These are phyloP conservation scores for Melipona beecheii DNA, from an alignment of 2,888 invertebrate species.

Conservation along the genomic window DNA sequence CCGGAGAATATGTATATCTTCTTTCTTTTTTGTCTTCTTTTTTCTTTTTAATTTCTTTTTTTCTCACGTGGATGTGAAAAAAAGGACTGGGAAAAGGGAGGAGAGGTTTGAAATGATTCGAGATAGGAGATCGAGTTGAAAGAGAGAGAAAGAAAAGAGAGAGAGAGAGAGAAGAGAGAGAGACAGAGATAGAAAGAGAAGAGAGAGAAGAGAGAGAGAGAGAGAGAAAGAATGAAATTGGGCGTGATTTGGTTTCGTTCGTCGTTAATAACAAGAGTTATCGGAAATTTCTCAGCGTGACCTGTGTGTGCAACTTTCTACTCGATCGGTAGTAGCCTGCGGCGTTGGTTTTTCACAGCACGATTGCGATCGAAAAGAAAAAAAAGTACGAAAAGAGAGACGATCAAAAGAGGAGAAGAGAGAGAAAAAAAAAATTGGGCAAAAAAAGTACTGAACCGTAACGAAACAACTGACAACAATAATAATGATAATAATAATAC, in stretches of 20 bases:
- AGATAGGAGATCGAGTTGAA: constrained; percentile 51
- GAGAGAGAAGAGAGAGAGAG: background rate
- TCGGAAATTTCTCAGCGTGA: constrained; percentile 49
- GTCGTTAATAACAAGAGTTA: constrained; percentile 50
- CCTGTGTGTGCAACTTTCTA: constrained; percentile 52
- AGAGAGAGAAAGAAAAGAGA: background rate
- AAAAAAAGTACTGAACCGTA: background rate
- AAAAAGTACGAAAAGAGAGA: constrained; percentile 26
- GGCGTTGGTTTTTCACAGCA: constrained; percentile 45
- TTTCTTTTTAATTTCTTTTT: constrained; percentile 28
- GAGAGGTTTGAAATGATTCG: constrained; percentile 52
- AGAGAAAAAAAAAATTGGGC: background rate
- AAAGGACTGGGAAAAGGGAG: constrained; percentile 18
- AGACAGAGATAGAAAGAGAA: background rate
- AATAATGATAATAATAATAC: background rate
- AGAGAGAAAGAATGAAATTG: constrained; percentile 57
- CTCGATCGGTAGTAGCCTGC: constrained; percentile 45
- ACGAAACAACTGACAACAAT: too few species aligned
- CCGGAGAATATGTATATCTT: constrained; percentile 65
- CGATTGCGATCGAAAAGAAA: constrained; percentile 48
- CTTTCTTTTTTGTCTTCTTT: constrained; percentile 46
- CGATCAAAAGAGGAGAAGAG: background rate
- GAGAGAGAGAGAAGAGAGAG: constrained; percentile 15
- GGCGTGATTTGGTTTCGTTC: constrained; percentile 57
- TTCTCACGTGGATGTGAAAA: constrained; percentile 24